phyloP scores from a whole-genome alignment of 2,888 invertebrate species.

The Poecilobothrus nobilitatus region DNA sequence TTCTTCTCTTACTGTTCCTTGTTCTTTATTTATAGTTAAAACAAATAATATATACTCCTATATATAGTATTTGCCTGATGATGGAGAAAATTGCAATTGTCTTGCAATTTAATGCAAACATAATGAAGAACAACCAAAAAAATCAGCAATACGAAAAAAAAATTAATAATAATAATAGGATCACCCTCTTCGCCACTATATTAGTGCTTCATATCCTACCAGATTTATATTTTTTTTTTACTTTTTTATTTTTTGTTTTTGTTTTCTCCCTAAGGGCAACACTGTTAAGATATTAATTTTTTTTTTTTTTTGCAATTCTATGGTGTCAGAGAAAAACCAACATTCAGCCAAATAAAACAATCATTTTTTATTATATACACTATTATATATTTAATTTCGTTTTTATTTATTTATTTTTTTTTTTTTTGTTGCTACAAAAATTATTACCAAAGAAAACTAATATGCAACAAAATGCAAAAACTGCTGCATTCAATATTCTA shows the following conservation, averaged over 20 bases:
- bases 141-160: not conserved
- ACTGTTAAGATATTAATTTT: not conserved
- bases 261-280: not conserved
- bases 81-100: too few relatives aligned
- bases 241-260: too few relatives aligned
- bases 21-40: too few relatives aligned
- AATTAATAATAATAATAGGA: not conserved
- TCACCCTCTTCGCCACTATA: slow-evolving; percentile 6
- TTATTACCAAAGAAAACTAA: too few relatives aligned
- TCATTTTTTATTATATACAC: not conserved
- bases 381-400: too few relatives aligned
- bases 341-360: not conserved
- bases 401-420: not conserved
- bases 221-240: not conserved
- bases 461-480: not conserved
- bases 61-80: too few relatives aligned
- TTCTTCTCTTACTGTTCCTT: too few relatives aligned
- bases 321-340: slow-evolving; percentile 6
- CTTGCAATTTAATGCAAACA: too few relatives aligned
- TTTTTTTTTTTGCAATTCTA: not conserved
- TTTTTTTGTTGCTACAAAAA: not conserved
- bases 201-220: not conserved
- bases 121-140: too few relatives aligned
- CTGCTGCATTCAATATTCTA: too few relatives aligned
- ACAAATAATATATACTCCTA: too few relatives aligned